Conservation (phyloP, 2,113 vertebrate genomes). For the Tragelaphus scriptus region DNA sequence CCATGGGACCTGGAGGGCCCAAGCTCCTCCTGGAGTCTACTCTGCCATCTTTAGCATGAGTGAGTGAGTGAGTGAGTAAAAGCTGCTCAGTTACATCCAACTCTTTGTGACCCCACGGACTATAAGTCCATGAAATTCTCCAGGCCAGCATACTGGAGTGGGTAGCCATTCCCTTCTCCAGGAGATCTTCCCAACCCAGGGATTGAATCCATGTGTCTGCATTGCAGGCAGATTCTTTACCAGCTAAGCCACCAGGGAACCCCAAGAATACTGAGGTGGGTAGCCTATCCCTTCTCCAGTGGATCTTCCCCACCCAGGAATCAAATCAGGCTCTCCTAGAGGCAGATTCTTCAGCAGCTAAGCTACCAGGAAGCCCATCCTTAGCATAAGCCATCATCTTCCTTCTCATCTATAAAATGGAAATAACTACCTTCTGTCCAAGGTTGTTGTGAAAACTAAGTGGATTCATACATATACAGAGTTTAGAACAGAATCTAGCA, state of each 20-base stretch:
- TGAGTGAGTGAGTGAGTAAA: not conserved
- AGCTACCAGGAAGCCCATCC: not conserved
- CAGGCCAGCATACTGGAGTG: not conserved
- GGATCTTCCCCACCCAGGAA: not conserved
- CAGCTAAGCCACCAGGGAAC: not conserved
- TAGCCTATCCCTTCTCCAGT: not conserved
- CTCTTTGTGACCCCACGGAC: not conserved
- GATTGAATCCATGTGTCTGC: not conserved
- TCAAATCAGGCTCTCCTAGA: not conserved
- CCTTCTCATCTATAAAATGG: not conserved
- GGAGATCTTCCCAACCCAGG: not conserved
- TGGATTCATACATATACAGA: not conserved
- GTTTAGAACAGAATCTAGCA: not conserved
- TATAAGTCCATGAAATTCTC: not conserved
- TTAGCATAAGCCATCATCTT: not conserved
- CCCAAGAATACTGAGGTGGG: not conserved
- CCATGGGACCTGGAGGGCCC: not conserved
- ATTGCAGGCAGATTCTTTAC: not conserved
- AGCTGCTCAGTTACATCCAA: not conserved
- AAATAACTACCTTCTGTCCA: not conserved
- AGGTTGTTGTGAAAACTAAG: not conserved
- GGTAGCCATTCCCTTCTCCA: not conserved
- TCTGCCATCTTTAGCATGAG: not conserved
- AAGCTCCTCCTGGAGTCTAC: not conserved
- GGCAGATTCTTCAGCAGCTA: not conserved